Conservation (phyloP, 2,888 invertebrate genomes). For the Thymelicus acteon region DNA sequence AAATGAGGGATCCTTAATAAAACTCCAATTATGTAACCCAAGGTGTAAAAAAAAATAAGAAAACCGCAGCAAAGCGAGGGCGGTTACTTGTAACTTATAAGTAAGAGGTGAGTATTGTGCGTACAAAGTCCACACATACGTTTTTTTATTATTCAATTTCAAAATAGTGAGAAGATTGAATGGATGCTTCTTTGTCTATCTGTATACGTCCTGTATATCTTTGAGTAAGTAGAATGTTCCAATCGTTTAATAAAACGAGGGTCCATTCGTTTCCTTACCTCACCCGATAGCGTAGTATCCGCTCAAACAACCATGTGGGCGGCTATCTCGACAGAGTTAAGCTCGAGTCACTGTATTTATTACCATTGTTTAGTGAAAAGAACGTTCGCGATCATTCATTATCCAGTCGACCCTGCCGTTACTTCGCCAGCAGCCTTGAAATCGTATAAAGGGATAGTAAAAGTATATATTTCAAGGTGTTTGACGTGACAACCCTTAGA, state of each 20-base stretch:
- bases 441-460: slow-evolving; percentile 28
- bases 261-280: not conserved
- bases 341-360: slow-evolving; percentile 80
- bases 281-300: not conserved
- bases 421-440: slow-evolving; percentile 42
- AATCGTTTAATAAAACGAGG: slow-evolving; percentile 12
- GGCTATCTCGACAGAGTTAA: slow-evolving; percentile 55
- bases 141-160: too few species aligned
- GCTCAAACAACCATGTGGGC: slow-evolving; percentile 2
- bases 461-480: slow-evolving; percentile 2
- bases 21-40: too few species aligned
- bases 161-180: too few species aligned
- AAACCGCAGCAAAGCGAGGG: too few species aligned
- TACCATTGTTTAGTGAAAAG: slow-evolving; percentile 82
- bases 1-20: too few species aligned
- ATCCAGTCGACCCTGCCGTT: slow-evolving; percentile 60
- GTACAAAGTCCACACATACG: too few species aligned
- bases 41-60: too few species aligned
- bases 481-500: too few species aligned
- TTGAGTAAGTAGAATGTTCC: not conserved
- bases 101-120: too few species aligned
- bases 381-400: slow-evolving; percentile 79
- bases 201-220: not conserved
- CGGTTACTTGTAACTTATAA: too few species aligned
- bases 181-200: not conserved